phyloP scores from a whole-genome alignment of 2,113 vertebrate species.

The Perca schrenkii region DNA sequence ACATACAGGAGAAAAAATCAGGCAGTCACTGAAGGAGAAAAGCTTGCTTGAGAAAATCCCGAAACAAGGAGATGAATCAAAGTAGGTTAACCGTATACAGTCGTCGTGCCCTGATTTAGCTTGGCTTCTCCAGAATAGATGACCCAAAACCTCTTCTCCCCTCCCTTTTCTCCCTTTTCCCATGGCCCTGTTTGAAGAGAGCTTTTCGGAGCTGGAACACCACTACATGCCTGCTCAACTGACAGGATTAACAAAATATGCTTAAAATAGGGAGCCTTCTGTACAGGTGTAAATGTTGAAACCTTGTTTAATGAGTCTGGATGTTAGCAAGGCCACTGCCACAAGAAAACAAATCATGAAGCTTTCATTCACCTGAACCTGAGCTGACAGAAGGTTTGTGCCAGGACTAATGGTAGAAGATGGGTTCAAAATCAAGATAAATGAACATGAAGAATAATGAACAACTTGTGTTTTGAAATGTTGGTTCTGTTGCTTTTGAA shows the following conservation, averaged over 20 bases:
- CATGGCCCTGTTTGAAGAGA: slow-evolving; percentile 53
- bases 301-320: not conserved
- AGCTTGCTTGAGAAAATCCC: slow-evolving; percentile 42
- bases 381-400: not conserved
- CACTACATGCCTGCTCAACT: slow-evolving; percentile 13
- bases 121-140: slow-evolving; percentile 79
- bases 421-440: not conserved
- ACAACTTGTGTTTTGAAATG: not conserved
- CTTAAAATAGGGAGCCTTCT: not conserved
- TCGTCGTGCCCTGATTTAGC: slow-evolving; percentile 74
- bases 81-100: slow-evolving; percentile 79
- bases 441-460: not conserved
- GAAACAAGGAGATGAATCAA: slow-evolving; percentile 61
- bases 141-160: slow-evolving; percentile 76
- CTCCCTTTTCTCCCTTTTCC: slow-evolving; percentile 47
- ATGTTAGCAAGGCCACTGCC: not conserved
- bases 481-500: not conserved
- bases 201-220: slow-evolving; percentile 27
- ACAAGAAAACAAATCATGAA: not conserved
- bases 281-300: slow-evolving; percentile 17
- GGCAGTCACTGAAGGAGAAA: slow-evolving; percentile 13
- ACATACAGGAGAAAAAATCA: not conserved
- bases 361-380: not conserved
- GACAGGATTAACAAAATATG: slow-evolving; percentile 35
- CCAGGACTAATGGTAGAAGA: not conserved